These are phyloP conservation scores for Dipodomys ordii DNA, from an alignment of 2,113 vertebrate genomes.

Conservation along the genomic window DNA sequence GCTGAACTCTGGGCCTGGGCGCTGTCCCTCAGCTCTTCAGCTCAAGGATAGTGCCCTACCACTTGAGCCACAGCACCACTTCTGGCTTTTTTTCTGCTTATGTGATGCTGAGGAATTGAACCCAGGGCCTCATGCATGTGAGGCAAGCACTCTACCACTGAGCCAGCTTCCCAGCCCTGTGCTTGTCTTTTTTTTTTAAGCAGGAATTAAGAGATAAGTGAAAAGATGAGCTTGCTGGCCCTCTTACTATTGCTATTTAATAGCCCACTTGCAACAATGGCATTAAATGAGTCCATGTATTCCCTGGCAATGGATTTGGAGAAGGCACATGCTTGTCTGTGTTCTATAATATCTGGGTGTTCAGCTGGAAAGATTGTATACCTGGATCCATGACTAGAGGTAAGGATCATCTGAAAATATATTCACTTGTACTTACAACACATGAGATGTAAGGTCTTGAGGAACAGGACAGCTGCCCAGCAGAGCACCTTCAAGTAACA, in stretches of 20 bases:
- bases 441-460: not conserved
- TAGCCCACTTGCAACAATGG: not conserved
- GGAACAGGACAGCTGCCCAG: not conserved
- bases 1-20: no score
- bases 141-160: no score
- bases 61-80: no score
- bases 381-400: accelerated
- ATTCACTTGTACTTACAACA: not conserved
- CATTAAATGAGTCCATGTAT: not conserved
- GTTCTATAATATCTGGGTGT: not conserved
- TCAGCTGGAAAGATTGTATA: not conserved
- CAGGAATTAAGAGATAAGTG: not conserved
- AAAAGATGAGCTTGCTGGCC: not conserved
- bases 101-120: no score
- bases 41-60: no score
- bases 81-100: no score
- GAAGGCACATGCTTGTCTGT: not conserved
- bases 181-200: not conserved
- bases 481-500: not conserved
- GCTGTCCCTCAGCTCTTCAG: no score
- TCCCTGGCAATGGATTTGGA: not conserved
- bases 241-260: not conserved
- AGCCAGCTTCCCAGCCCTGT: no score
- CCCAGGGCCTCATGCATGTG: no score
- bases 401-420: not conserved